phyloP scores from a whole-genome alignment of 2,113 vertebrate genomes.

The Semnornis frantzii region DNA sequence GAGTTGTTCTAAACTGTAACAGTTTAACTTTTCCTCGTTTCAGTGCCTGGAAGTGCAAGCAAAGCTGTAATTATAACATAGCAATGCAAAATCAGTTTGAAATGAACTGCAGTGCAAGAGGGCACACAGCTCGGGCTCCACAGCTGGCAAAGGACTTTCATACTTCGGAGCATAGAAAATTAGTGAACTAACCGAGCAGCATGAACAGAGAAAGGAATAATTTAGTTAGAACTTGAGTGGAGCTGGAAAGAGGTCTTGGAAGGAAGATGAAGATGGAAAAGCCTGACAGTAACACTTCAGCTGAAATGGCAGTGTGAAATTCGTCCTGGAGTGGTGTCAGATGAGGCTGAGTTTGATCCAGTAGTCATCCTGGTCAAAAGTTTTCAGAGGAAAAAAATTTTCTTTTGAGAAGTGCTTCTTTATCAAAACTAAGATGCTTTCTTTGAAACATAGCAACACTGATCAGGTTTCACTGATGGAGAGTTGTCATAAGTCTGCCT shows the following conservation, averaged over 20 bases:
- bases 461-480: neutral
- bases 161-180: fast-evolving
- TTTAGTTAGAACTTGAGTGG: neutral
- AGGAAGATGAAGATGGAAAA: neutral
- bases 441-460: neutral
- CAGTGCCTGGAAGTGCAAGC: neutral
- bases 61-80: fast-evolving
- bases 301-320: neutral
- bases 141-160: neutral
- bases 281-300: neutral
- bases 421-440: neutral
- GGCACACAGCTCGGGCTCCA: neutral
- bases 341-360: neutral
- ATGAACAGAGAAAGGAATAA: neutral
- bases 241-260: neutral
- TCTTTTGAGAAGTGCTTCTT: neutral
- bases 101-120: neutral
- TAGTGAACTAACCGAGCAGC: neutral
- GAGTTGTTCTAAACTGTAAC: neutral
- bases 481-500: neutral
- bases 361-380: neutral
- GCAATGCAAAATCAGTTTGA: fast-evolving
- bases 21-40: neutral
- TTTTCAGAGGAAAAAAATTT: neutral
- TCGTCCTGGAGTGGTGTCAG: neutral